phyloP scores from a whole-genome alignment of 2,797 vertebrate species.

The Anas capensis region DNA sequence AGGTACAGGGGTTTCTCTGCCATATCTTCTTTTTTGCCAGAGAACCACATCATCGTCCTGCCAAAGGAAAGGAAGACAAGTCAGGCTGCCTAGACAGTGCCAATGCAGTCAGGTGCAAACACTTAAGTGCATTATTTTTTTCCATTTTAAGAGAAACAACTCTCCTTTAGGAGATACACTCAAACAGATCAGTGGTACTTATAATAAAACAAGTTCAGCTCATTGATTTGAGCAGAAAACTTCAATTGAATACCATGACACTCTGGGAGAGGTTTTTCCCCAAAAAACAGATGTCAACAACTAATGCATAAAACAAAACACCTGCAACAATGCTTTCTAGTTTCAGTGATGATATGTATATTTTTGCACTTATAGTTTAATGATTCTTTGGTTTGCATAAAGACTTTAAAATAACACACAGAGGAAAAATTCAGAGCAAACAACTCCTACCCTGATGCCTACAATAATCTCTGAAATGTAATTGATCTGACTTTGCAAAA shows the following conservation, averaged over 20 bases:
- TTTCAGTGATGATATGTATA: neutral
- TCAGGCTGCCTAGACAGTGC: neutral
- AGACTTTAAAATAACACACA: neutral
- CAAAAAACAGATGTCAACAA: neutral
- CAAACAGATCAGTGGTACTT: neutral
- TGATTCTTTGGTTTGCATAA: neutral
- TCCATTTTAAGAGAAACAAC: neutral
- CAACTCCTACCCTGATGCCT: neutral
- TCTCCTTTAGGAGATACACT: neutral
- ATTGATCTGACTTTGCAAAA: neutral
- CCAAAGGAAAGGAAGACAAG: neutral
- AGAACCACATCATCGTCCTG: slow-evolving; percentile 91
- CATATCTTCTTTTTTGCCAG: slow-evolving; percentile 80
- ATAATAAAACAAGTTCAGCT: neutral
- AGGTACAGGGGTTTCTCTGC: slow-evolving; percentile 87
- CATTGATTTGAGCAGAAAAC: neutral
- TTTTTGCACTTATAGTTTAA: neutral
- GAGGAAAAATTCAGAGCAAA: neutral
- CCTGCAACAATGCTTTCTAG: neutral
- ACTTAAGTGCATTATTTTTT: neutral
- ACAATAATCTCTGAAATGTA: neutral
- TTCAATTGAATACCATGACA: neutral
- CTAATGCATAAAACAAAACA: neutral
- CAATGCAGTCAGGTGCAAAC: neutral
- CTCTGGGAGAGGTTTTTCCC: neutral